Evolutionary conservation across 1,140 invertebrate genomes (phyloP).

Genomic region (Leucophenga varia): DNA sequence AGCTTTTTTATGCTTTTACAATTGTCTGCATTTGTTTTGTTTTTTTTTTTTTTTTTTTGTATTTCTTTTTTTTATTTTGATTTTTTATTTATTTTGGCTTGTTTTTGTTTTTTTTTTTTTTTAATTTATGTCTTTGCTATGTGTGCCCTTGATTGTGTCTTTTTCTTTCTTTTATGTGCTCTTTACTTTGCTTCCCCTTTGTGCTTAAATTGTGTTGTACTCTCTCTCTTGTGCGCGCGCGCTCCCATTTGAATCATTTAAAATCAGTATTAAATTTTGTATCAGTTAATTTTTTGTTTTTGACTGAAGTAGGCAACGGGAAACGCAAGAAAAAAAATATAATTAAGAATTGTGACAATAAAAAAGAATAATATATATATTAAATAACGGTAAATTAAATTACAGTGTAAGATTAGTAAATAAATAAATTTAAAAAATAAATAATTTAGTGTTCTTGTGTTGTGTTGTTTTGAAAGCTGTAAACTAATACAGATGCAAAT

Average conservation of each 20-base stretch:
- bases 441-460: no score
- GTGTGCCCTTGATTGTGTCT: constrained; percentile 18
- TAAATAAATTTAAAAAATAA: not conserved
- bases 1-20: constrained; percentile 39
- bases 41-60: constrained; percentile 15
- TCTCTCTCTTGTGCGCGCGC: constrained; percentile 5
- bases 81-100: constrained; percentile 34
- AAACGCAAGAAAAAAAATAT: constrained; percentile 24
- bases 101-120: constrained; percentile 12
- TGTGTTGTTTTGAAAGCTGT: not conserved
- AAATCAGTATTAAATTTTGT: not conserved
- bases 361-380: constrained; percentile 4
- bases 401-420: no score
- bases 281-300: constrained; percentile 51
- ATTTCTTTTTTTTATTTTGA: constrained; percentile 47
- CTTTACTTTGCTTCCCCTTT: constrained; percentile 9
- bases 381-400: no score
- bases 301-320: constrained; percentile 52
- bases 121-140: constrained; percentile 14
- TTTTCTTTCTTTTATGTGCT: constrained; percentile 7
- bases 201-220: constrained; percentile 10
- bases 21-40: constrained; percentile 19
- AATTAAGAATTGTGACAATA: constrained; percentile 6
- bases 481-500: constrained; percentile 19
- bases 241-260: constrained; percentile 28